Percentiles rank a stretch among this genome's conserved stretches.
Conservation (phyloP, 1,140 invertebrate genomes). For the Papilio polytes region DNA sequence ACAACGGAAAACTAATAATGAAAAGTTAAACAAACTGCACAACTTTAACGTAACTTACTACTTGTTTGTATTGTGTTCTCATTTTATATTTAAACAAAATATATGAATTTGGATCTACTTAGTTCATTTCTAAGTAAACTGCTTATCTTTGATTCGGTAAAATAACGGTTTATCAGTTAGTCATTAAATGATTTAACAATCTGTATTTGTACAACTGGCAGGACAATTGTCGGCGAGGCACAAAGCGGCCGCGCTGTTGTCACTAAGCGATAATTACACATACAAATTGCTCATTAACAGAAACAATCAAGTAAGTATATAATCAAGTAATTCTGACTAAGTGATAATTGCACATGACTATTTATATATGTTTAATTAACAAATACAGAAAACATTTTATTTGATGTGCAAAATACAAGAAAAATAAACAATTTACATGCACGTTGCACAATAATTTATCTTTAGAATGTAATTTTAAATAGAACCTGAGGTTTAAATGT, state of each 20-base stretch:
- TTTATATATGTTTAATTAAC: too few species aligned
- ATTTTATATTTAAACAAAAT: conserved; percentile 10
- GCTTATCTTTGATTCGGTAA: too few species aligned
- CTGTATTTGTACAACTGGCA: neutral
- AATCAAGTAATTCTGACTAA: neutral
- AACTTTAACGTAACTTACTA: conserved; percentile 8
- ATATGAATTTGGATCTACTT: neutral
- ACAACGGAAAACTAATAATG: conserved; percentile 36
- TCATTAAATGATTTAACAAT: neutral
- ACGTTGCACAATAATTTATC: too few species aligned
- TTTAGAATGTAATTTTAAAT: too few species aligned
- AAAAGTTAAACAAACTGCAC: conserved; percentile 41
- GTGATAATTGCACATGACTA: too few species aligned
- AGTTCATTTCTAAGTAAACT: neutral
- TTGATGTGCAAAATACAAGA: too few species aligned
- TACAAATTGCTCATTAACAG: conserved; percentile 8
- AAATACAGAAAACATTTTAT: too few species aligned
- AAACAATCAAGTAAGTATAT: neutral
- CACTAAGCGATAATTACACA: neutral
- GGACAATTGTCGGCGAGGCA: neutral
- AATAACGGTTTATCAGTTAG: neutral
- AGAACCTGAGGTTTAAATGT: too few species aligned
- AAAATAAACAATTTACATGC: too few species aligned
- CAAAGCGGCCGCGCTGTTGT: conserved; percentile 7
- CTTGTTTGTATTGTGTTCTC: conserved; percentile 3